phyloP scores from a whole-genome alignment of 2,797 vertebrate genomes.

The Cottoperca gobio region DNA sequence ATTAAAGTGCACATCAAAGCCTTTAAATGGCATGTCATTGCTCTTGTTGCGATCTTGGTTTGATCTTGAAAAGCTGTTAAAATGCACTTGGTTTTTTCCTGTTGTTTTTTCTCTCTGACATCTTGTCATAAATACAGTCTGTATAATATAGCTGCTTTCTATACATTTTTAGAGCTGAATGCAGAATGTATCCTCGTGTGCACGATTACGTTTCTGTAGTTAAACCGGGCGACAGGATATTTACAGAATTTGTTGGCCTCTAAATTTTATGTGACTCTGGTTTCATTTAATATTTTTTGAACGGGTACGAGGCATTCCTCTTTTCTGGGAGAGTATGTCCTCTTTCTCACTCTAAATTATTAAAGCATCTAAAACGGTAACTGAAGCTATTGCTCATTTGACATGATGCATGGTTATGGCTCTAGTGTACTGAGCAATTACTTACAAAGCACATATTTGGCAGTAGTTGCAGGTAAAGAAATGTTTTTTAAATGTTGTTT shows the following conservation, averaged over 20 bases:
- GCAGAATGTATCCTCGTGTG: constrained; percentile 7
- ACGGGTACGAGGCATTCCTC: not conserved
- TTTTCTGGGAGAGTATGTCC: constrained; percentile 17
- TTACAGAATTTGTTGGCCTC: constrained; percentile 28
- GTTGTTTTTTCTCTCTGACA: constrained; percentile 5
- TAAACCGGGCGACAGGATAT: constrained; percentile 9
- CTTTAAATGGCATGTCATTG: constrained; percentile 27
- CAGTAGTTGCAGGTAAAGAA: constrained; percentile 5
- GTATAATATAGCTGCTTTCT: constrained; percentile 8
- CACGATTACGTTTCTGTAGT: constrained; percentile 22
- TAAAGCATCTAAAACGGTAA: constrained; percentile 27
- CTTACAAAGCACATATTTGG: constrained; percentile 35
- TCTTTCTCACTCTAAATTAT: constrained; percentile 31
- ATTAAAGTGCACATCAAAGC: constrained; percentile 21
- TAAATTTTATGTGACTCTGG: constrained; percentile 22
- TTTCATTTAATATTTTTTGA: constrained; percentile 17
- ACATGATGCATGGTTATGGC: constrained; percentile 21
- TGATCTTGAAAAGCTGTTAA: constrained; percentile 36
- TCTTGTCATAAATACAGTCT: constrained; percentile 26
- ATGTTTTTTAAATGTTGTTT: constrained; percentile 20
- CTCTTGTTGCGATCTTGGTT: constrained; percentile 26
- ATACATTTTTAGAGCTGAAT: constrained; percentile 10
- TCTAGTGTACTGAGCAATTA: constrained; percentile 20
- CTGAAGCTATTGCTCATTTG: constrained; percentile 3
- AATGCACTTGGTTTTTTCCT: constrained; percentile 23